Evolutionary conservation across 2,113 vertebrate species (phyloP), one percentile per base, ranked within the genome.

Genomic region (Antennarius striatus): DNA sequence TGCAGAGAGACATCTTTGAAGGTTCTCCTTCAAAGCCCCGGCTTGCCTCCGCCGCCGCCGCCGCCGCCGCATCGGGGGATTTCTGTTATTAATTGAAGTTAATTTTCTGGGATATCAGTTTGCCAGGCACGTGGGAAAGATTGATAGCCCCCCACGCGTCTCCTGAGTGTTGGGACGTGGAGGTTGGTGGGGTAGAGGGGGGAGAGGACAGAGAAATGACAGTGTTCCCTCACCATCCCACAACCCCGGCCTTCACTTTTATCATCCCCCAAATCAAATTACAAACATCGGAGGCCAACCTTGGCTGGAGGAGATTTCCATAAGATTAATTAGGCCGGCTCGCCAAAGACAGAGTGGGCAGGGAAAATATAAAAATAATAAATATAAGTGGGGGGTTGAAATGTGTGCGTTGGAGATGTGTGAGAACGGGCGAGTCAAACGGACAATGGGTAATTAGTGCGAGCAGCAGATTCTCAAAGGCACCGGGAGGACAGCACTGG

Each of bases 31-130:
- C 95, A 97, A 97, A 96, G 95, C 91, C 79, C 86, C 76, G 88
- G 91, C 80, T 93, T 90, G 86, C 92, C 94, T 94, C 94, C 91
- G 22, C 1, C 22, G 22, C 22, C 22, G 22, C 1, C 22, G 22
- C 22, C 22, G 84, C 79, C 51, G 83, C 80, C 85, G 91, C 10
- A 77, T 94, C 95, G 86, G 88, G 96, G 96, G 96, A 97, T 94
- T 96, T 95, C 94, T 95, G 94, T 96, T 98, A 98, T 98, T 99
- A 98, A 99, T 99, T 98, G 96, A 97, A 98, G 96, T 98, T 98
- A 98, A 98, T 98, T 99, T 98, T 98, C 96, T 95, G 95, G 95
- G 94, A 97, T 98, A 97, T 98, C 96, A 96, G 96, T 96, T 98
- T 97, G 93, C 96, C 84, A 84, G 92, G 95, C 96, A 97, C 95